A percentile compares a stretch with the other conserved stretches of the same genome.
Evolutionary conservation across 2,888 invertebrate genomes (phyloP).

Genomic region (Napeogenes sylphis): DNA sequence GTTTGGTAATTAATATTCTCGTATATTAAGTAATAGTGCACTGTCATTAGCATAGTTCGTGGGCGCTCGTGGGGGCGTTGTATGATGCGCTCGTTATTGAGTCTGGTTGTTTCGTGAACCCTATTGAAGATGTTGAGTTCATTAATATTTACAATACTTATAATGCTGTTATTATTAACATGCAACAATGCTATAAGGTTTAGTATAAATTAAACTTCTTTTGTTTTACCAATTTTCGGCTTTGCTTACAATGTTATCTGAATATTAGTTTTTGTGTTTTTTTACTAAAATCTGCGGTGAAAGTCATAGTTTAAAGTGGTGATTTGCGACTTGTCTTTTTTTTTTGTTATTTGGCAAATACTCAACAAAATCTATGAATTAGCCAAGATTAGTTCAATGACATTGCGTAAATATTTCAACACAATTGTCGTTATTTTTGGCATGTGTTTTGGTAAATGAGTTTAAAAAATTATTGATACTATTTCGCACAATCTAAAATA

Average conservation of each 20-base stretch:
- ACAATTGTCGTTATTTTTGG: constrained; percentile 13
- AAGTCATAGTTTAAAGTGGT: no score
- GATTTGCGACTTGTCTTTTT: no score
- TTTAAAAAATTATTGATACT: constrained; percentile 12
- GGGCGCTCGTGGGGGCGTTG: constrained; percentile 24
- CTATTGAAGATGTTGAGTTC: background rate
- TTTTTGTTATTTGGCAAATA: constrained; percentile 3
- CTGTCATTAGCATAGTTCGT: constrained; percentile 27
- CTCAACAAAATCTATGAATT: constrained; percentile 9
- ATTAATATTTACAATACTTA: background rate
- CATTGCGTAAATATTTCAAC: constrained; percentile 6
- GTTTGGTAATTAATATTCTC: constrained; percentile 23
- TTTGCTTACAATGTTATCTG: no score
- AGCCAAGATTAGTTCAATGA: constrained; percentile 7
- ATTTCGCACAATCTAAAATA: constrained; percentile 40
- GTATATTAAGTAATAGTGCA: constrained; percentile 23
- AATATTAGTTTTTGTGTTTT: no score
- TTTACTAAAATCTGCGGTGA: no score
- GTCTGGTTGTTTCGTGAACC: background rate
- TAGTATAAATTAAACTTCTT: no score
- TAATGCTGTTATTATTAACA: no score
- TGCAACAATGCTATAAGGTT: no score
- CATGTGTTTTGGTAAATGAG: constrained; percentile 7
- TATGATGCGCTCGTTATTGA: background rate
- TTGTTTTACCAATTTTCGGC: no score